Evolutionary conservation across 2,113 vertebrate genomes (phyloP).

Genomic region (Sorex araneus): DNA sequence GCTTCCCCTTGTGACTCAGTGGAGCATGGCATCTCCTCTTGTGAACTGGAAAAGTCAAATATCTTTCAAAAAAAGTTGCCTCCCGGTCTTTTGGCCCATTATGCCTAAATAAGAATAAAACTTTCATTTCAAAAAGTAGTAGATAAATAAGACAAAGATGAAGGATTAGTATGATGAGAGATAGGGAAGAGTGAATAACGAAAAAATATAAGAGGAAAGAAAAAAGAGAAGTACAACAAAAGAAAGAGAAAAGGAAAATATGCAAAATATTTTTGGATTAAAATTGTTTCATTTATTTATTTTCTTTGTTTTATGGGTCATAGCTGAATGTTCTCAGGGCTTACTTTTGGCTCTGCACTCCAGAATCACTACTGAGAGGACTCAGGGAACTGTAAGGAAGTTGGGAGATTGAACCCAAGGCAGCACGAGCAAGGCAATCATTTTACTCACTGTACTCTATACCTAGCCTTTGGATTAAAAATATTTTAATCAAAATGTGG

Average conservation of each 20-base stretch:
- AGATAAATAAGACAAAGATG: not conserved
- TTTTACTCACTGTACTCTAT: no score
- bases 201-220: not conserved
- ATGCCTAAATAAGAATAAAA: slow-evolving; percentile 1
- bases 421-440: no score
- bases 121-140: not conserved
- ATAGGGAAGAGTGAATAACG: not conserved
- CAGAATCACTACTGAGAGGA: no score
- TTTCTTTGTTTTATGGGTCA: no score
- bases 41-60: not conserved
- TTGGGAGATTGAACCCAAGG: no score
- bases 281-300: no score
- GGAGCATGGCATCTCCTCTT: not conserved
- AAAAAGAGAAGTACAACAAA: not conserved
- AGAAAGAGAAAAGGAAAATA: not conserved
- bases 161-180: not conserved
- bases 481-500: not conserved
- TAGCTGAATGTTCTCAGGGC: no score
- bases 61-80: not conserved
- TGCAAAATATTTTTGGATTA: no score
- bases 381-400: no score
- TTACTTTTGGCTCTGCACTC: no score
- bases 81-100: not conserved
- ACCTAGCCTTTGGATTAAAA: not conserved
- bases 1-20: not conserved